Conservation (phyloP, 2,797 vertebrate genomes). For the Dendrocincla fuliginosa region DNA sequence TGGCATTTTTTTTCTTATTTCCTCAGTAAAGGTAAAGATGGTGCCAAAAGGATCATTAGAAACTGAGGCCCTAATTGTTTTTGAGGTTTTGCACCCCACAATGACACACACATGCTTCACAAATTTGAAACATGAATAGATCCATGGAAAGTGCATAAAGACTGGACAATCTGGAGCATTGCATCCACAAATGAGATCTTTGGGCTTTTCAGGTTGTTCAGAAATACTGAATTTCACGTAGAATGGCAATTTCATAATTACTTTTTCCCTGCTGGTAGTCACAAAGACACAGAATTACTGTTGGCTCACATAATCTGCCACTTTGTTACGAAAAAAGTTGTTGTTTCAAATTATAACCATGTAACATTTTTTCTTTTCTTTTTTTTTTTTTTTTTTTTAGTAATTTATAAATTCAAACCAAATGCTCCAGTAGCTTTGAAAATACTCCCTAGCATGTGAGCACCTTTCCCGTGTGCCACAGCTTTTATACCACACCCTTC, state of each 20-base stretch:
- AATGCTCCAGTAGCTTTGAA: background rate
- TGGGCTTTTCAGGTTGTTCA: background rate
- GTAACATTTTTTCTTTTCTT: no score
- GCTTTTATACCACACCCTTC: background rate
- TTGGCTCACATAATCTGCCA: background rate
- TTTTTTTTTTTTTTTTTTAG: background rate
- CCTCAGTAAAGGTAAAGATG: background rate
- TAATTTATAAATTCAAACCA: background rate
- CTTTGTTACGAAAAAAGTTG: background rate
- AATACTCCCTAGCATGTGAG: background rate
- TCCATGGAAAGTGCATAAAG: background rate
- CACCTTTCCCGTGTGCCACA: rapidly evolving
- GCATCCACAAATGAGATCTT: background rate
- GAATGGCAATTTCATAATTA: background rate
- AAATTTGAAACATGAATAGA: background rate
- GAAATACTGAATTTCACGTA: background rate
- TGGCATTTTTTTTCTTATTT: background rate
- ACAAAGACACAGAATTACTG: background rate
- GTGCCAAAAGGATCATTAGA: background rate
- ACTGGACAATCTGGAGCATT: background rate
- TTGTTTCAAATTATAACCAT: background rate
- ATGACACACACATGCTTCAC: rapidly evolving
- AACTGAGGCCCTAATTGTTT: background rate
- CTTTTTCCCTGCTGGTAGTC: background rate
- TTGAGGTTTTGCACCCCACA: background rate